These are phyloP conservation scores for Mergus octosetaceus DNA, from an alignment of 2,797 vertebrate genomes.

Conservation along the genomic window DNA sequence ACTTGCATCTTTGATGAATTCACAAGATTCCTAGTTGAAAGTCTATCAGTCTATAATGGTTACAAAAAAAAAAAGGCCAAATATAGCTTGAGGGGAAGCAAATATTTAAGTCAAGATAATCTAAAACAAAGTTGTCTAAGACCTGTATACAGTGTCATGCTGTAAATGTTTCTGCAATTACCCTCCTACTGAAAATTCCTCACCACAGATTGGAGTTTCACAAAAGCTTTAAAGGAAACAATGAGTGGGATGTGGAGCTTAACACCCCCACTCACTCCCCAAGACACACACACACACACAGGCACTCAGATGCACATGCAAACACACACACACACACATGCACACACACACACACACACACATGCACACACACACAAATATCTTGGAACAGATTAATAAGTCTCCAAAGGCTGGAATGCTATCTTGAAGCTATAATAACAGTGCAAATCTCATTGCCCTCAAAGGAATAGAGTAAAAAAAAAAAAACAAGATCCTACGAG, in stretches of 20 bases:
- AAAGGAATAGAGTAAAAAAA: background rate
- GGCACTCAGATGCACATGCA: no score
- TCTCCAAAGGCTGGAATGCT: background rate
- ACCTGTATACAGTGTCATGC: rapidly evolving
- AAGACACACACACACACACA: background rate
- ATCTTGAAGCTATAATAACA: background rate
- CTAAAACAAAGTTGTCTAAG: background rate
- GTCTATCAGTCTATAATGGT: background rate
- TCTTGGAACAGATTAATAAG: background rate
- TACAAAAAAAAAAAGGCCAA: background rate
- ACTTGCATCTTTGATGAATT: background rate
- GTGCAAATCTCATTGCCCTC: background rate
- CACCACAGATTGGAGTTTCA: background rate
- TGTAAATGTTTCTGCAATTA: background rate
- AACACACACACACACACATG: no score
- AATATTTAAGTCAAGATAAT: background rate
- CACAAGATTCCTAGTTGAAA: background rate
- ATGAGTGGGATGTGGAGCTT: background rate
- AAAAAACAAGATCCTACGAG: background rate
- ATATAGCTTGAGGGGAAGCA: background rate
- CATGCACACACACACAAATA: background rate
- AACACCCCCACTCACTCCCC: rapidly evolving
- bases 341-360: background rate
- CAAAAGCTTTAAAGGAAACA: background rate
- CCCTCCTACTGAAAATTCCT: background rate